Base-by-base conservation (phyloP, 2,797 vertebrate species). In the Sebastes matsubarae region DNA sequence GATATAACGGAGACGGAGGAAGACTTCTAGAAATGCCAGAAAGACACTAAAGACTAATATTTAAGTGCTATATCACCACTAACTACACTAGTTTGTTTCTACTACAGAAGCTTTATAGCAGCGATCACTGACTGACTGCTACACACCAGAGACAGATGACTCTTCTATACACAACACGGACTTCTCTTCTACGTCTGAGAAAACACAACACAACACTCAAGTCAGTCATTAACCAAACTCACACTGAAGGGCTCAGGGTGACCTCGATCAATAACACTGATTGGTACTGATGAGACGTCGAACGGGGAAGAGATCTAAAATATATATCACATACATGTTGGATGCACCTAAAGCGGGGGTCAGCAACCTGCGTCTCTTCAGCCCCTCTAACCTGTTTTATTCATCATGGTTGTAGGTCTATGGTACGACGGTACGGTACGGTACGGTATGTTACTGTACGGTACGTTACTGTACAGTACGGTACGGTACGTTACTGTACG, bases 251-350 rank as follows among this genome's bases (percentile, higher is more conserved):
- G 72, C 63, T 80, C 34, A 22, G 59, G 75, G 42, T 69, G 79
- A 66, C 80, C 78, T 68, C 59, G 81, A 82, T 91, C 87, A 76
- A 90, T 85, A 89, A n/a, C 20, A 34, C 38, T 72, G 87, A 90
- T 84, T 63, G 58, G 82, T 38, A 65, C 72, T 72, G 63, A 77
- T 81, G 55, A 87, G 65, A 76, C 77, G 78, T 81, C 5, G 29
- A 24, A 6, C 8, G 8, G 22, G 29, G n/a, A 42, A 77, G 66
- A 27, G 13, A 67, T 74, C 24, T 52, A 5, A 64, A 76, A 74
- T 5, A 46, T n/a, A n/a, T 20, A 46, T 73, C 8, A 42, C 11
- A 42, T 34, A 25, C 50, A 63, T 14, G 25, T 18, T 63, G 58
- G 34, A 52, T 58, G 60, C 72, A 34, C 32, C 32, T 34, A 34